phyloP scores from a whole-genome alignment of 2,797 vertebrate species.

The Sebastes minor region DNA sequence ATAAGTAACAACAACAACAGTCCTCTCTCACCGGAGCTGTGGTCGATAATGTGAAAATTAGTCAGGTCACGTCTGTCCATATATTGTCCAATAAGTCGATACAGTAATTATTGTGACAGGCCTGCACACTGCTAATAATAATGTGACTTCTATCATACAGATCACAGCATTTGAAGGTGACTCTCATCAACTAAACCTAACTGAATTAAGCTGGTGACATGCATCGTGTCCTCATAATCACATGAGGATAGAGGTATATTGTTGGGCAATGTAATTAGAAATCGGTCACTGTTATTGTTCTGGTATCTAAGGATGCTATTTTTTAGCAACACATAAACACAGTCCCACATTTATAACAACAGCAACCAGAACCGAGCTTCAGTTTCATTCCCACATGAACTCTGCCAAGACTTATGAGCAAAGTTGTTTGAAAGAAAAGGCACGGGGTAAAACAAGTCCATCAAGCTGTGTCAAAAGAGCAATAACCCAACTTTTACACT shows the following conservation, averaged over 20 bases:
- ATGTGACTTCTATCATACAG: neutral
- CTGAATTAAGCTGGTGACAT: conserved; percentile 5
- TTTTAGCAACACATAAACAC: neutral
- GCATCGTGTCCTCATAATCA: neutral
- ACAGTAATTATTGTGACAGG: neutral
- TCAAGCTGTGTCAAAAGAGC: neutral
- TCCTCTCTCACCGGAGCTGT: too few species aligned
- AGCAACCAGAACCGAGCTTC: neutral
- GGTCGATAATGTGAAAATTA: too few species aligned
- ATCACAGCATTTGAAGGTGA: neutral
- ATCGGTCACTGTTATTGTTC: neutral
- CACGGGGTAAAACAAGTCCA: neutral
- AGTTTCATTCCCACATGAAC: neutral
- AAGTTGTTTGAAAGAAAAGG: neutral
- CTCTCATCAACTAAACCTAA: neutral
- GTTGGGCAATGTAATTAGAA: neutral
- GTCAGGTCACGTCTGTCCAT: too few species aligned
- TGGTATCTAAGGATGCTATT: neutral
- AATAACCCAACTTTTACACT: neutral
- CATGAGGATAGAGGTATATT: neutral
- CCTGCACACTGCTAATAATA: neutral
- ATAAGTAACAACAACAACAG: too few species aligned
- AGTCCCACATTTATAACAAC: neutral
- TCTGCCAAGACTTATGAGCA: neutral
- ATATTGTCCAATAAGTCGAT: too few species aligned